Conservation (phyloP, 2,888 invertebrate species). For the Andrena bicolor region DNA sequence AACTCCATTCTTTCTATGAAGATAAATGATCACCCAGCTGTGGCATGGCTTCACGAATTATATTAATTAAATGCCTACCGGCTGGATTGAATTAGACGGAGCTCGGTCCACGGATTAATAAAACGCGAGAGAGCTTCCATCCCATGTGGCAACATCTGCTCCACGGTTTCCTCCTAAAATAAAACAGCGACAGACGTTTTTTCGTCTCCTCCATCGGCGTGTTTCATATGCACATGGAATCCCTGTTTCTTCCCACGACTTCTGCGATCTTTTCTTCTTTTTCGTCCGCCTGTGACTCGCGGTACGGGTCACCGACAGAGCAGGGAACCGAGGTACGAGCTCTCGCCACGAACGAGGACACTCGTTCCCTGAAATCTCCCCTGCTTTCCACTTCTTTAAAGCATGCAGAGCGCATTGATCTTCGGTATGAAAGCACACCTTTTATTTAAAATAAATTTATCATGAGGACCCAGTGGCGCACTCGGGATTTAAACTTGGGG, state of each 20-base stretch:
- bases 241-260: conserved; percentile 25
- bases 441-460: conserved; percentile 35
- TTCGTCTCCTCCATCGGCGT: conserved; percentile 16
- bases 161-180: conserved; percentile 9
- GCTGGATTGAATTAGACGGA: not conserved
- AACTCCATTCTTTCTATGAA: not conserved
- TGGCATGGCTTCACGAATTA: not conserved
- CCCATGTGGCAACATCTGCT: conserved; percentile 35
- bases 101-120: conserved; percentile 14
- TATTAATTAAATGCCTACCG: not conserved
- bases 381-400: conserved; percentile 38
- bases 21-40: not conserved
- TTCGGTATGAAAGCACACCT: conserved; percentile 18
- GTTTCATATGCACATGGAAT: conserved; percentile 30
- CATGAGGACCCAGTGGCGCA: not conserved
- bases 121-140: conserved; percentile 10
- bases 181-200: conserved; percentile 34
- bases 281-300: not conserved
- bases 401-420: not conserved
- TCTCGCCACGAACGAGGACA: conserved; percentile 51
- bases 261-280: not conserved
- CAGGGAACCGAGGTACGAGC: conserved; percentile 18
- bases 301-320: conserved; percentile 4
- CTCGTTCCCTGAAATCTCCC: conserved; percentile 35
- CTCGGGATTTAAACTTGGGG: too few relatives aligned